These are phyloP conservation scores for Glyptemys insculpta DNA, from an alignment of 2,797 vertebrate species.

Conservation along the genomic window DNA sequence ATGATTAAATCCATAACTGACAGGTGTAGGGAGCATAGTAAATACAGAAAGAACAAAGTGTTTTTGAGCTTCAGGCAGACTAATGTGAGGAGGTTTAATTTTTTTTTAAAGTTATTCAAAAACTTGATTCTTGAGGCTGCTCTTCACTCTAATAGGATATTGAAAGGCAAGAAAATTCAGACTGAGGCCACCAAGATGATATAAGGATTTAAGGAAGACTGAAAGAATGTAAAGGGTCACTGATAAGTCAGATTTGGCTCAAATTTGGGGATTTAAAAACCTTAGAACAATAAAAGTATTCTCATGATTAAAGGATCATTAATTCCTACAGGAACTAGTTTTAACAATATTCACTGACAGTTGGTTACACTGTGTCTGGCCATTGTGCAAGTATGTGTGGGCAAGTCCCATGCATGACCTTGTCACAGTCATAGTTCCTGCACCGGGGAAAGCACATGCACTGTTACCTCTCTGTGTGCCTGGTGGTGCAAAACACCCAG, in stretches of 20 bases:
- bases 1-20: neutral
- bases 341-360: neutral
- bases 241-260: neutral
- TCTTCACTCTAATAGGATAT: neutral
- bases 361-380: neutral
- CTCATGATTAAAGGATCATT: no score
- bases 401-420: rapidly evolving
- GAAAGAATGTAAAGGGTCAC: neutral
- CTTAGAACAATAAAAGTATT: neutral
- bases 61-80: neutral
- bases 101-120: neutral
- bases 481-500: neutral
- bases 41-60: neutral
- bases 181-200: neutral
- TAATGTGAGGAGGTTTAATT: neutral
- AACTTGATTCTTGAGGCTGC: neutral
- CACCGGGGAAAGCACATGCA: neutral
- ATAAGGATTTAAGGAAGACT: neutral
- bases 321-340: neutral
- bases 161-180: neutral
- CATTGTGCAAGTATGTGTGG: neutral
- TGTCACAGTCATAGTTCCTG: neutral
- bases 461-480: neutral
- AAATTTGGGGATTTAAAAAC: neutral
- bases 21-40: neutral